Base-by-base conservation (phyloP, 53 echinoderm and acorn worm species). In the Astropecten irregularis region DNA sequence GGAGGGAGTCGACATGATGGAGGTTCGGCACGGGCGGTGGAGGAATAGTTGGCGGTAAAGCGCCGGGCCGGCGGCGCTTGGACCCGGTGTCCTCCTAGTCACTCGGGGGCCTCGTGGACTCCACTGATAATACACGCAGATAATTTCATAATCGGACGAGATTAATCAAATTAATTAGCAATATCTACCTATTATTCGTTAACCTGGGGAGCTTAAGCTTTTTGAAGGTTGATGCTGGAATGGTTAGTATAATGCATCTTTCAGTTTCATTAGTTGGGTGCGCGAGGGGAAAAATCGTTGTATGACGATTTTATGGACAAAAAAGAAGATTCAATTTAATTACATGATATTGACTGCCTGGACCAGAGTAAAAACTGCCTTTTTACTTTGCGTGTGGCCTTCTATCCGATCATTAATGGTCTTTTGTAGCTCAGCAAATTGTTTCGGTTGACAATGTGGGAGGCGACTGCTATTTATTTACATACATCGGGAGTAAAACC, bases 121-220 rank as follows among this genome's bases (percentile, higher is more conserved):
- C 36, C 22, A 20, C 46, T 60, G 47, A 79, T 79, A 62, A 62
- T 79, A 79, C 79, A 47, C 60, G 53, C 21, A 79, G 79, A 79
- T 76, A 76, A 76, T 79, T 44, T n/a, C 79, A 62, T 79, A 59
- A 62, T 79, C 62, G 79, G n/a, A 79, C 47, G 30, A 46, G 79
- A 79, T 79, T 79, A 62, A 79, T 79, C 79, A 62, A 79, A 62
- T 79, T 79, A 79, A 79, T 79, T 79, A 79, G 79, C 60, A 50
- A 60, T 60, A 60, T 62, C 79, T 62, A 16, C 29, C 30, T n/a
- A 79, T 48, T 63, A 79, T 79, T 62, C 30, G 30, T 48, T 33
- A 62, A 79, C 44, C 59, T 30, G 44, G 61, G 31, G 79, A 31
- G n/a, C n/a, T n/a, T 67, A 42, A 27, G 68, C 61, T 60, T 20